Evolutionary conservation across 2,113 vertebrate species (phyloP).

Genomic region (Atractosteus spatula): DNA sequence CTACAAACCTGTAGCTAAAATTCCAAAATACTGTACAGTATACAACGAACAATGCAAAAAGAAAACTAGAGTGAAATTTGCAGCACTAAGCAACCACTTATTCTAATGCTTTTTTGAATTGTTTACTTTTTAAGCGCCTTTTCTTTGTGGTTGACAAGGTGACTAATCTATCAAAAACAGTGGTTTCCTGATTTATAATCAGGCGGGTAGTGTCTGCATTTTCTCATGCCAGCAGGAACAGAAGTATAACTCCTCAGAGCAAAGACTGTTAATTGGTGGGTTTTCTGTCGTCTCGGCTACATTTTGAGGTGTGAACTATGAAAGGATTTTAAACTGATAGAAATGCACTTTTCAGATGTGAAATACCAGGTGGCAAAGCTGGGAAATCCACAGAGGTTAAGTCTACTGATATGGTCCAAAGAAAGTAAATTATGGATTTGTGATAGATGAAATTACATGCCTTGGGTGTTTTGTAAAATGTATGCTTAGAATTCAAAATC

Average conservation of each 20-base stretch:
- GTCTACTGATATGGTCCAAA: neutral
- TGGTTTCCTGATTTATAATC: neutral
- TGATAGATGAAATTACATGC: constrained; percentile 4
- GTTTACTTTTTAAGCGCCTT: neutral
- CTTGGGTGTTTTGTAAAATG: neutral
- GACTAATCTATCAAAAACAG: constrained; percentile 10
- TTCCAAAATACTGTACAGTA: no score
- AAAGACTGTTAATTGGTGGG: constrained; percentile 76
- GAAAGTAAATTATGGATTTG: neutral
- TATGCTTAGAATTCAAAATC: neutral
- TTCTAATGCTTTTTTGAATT: neutral
- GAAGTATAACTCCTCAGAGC: constrained; percentile 52
- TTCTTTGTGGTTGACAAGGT: neutral
- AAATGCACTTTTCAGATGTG: constrained; percentile 73
- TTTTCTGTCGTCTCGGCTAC: constrained; percentile 70
- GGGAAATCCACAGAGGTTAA: neutral
- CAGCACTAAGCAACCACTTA: neutral
- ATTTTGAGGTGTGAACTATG: constrained; percentile 74
- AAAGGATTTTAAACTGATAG: constrained; percentile 70
- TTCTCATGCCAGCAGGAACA: constrained; percentile 2
- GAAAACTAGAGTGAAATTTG: neutral
- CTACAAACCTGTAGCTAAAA: no score
- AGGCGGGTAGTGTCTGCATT: constrained; percentile 4
- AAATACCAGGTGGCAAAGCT: constrained; percentile 32
- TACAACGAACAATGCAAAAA: no score